Conservation (phyloP, 2,888 invertebrate genomes). For the Eudemis profundana region DNA sequence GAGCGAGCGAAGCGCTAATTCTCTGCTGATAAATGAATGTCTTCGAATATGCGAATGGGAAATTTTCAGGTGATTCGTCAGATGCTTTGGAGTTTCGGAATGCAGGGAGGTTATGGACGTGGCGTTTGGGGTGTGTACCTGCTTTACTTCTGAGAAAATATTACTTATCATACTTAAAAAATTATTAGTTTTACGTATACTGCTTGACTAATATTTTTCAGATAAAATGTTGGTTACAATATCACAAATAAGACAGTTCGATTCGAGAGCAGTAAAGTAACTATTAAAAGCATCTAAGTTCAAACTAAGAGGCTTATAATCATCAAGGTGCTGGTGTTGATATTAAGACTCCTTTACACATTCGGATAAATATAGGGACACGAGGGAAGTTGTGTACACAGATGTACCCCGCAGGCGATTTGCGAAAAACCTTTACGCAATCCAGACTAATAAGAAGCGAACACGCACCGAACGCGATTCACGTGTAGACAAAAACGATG, state of each 20-base stretch:
- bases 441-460: conserved; percentile 82
- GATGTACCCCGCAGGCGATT: conserved; percentile 64
- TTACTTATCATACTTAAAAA: too few relatives aligned
- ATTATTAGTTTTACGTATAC: too few relatives aligned
- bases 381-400: conserved; percentile 48
- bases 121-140: conserved; percentile 1
- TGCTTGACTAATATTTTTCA: too few relatives aligned
- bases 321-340: conserved; percentile 31
- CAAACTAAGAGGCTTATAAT: conserved; percentile 22
- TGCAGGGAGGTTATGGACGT: conserved; percentile 20
- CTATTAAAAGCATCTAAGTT: background rate
- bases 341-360: conserved; percentile 39
- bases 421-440: conserved; percentile 77
- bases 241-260: too few relatives aligned
- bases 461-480: conserved; percentile 82
- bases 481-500: conserved; percentile 81
- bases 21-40: conserved; percentile 77
- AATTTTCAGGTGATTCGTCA: conserved; percentile 65
- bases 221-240: too few relatives aligned
- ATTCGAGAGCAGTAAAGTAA: too few relatives aligned
- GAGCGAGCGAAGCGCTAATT: conserved; percentile 75
- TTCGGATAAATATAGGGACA: conserved; percentile 46
- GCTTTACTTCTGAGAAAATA: background rate
- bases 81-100: conserved; percentile 34
- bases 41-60: conserved; percentile 63